Base-by-base conservation (phyloP, 2,888 invertebrate species). In the Pinctada fucata region DNA sequence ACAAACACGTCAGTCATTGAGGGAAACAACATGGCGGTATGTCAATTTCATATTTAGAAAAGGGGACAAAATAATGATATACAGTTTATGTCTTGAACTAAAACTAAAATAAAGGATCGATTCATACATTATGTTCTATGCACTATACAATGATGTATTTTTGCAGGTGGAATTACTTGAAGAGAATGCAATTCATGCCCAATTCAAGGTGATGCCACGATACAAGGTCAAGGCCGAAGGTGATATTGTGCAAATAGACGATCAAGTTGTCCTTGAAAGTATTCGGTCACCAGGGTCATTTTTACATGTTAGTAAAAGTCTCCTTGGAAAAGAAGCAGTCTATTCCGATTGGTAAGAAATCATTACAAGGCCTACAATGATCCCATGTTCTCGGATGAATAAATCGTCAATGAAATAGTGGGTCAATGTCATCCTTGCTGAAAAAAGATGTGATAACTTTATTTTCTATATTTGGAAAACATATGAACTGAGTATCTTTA, bases 211-310 rank as follows among this genome's bases (percentile, higher is more conserved):
- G 52, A 89, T 91, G 89, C 91, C 91, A 2, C 79, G 90, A 3
- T 91, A 89, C 82, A 91, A 91, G 79, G 91, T 91, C 74, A 91
- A 91, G 79, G 84, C 90, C 0, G 91, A 91, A 74, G 91, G 91
- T 48, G 91, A 91, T 70, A 80, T 86, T 72, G 90, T 90, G 2
- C 90, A 91, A 83, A 81, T 87, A 31, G 88, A 87, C 67, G 90
- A 90, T 82, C 88, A 88, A 80, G 81, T 90, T 31, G 86, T 91
- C 31, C 72, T 90, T 74, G 90, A 90, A 80, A 90, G 89, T 77
- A 81, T 91, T 49, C 90, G 91, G 82, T 87, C 88, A 31, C 82
- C 85, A 3, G 90, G 90, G 6, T 89, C 89, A 75, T 90, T 79
- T 71, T 84, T 91, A 16, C 90, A 90, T 75, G 87, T 88, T 78